These are phyloP conservation scores for Eupithecia abbreviata DNA, from an alignment of 2,888 invertebrate species.

Conservation along the genomic window DNA sequence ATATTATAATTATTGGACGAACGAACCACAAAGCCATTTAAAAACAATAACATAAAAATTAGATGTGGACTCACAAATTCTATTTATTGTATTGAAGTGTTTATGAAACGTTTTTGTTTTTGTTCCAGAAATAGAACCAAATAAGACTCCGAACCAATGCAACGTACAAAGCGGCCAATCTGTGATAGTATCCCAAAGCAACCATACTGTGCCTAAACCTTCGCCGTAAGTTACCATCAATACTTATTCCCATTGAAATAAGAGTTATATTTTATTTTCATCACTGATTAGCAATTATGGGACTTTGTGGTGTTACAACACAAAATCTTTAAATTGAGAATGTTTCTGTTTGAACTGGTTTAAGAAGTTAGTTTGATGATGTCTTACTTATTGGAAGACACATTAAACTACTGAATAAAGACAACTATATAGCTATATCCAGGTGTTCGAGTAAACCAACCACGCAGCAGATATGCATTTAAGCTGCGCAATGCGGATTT, in stretches of 20 bases:
- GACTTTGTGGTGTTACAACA: too few relatives aligned
- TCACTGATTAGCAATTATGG: too few relatives aligned
- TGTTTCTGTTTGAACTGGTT: not conserved
- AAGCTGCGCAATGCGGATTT: too few relatives aligned
- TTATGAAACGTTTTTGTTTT: conserved; percentile 19
- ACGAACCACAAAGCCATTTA: too few relatives aligned
- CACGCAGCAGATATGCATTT: too few relatives aligned
- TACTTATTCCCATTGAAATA: not conserved
- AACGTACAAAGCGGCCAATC: conserved; percentile 65
- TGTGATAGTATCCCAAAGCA: conserved; percentile 80
- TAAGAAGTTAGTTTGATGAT: not conserved
- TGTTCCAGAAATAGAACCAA: conserved; percentile 62
- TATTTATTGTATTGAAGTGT: not conserved
- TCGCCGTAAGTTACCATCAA: conserved; percentile 60
- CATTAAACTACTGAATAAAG: too few relatives aligned
- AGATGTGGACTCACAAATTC: not conserved
- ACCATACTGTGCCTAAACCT: conserved; percentile 63
- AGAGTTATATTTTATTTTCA: not conserved
- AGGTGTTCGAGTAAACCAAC: too few relatives aligned
- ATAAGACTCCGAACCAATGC: conserved; percentile 53
- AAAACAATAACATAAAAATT: too few relatives aligned
- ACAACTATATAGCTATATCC: too few relatives aligned
- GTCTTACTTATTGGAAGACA: too few relatives aligned
- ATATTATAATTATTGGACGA: too few relatives aligned
- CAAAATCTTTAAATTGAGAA: not conserved